Evolutionary conservation across 2,888 invertebrate species (phyloP).

Genomic region (Himalopsyche anomala): DNA sequence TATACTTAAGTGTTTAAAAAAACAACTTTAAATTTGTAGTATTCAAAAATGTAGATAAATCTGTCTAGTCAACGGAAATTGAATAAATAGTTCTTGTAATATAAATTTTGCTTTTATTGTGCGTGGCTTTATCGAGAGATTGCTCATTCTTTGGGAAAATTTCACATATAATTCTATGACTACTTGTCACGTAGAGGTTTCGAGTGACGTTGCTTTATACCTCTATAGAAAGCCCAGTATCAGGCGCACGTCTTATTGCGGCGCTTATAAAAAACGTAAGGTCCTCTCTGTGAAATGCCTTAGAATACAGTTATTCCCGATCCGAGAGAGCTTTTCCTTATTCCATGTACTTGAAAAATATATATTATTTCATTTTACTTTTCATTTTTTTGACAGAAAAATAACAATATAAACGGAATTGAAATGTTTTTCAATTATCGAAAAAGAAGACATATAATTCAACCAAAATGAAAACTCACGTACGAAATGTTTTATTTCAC

Average conservation of each 20-base stretch:
- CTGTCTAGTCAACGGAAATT: no score
- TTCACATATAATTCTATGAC: not conserved
- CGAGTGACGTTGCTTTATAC: slow-evolving; percentile 7
- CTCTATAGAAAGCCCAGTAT: slow-evolving; percentile 16
- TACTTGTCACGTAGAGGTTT: slow-evolving; percentile 17
- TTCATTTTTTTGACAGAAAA: not conserved
- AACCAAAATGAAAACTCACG: no score
- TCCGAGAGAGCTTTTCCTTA: not conserved
- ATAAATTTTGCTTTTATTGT: no score
- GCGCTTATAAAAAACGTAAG: slow-evolving; percentile 27
- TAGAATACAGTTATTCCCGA: slow-evolving; percentile 3
- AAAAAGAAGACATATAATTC: not conserved
- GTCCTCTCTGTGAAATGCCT: slow-evolving; percentile 7
- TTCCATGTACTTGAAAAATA: not conserved
- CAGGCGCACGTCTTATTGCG: slow-evolving; percentile 29
- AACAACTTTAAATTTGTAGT: no score
- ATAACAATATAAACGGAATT: not conserved
- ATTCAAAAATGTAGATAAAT: no score
- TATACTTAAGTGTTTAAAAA: no score
- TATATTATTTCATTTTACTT: not conserved
- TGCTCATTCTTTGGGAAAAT: slow-evolving; percentile 3
- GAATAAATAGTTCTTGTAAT: no score
- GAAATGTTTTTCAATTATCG: not conserved
- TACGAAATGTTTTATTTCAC: no score
- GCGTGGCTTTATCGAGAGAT: not conserved